These are phyloP conservation scores for Coecobrya sp. DNA, from an alignment of 2,888 invertebrate species.

Conservation along the genomic window DNA sequence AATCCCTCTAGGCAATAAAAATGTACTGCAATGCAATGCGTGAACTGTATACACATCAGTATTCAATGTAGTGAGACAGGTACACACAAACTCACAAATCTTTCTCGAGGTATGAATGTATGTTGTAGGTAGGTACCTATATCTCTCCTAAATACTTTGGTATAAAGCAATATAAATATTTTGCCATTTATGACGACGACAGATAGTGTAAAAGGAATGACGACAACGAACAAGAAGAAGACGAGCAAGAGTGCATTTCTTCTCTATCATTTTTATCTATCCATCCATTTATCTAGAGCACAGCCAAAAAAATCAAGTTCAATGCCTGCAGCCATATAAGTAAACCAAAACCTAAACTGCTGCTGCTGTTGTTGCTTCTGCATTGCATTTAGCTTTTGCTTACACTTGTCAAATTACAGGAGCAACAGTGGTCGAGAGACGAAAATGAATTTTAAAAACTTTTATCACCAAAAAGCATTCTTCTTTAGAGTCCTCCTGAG, in stretches of 20 bases:
- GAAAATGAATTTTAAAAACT: conserved; percentile 52
- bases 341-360: conserved; percentile 3
- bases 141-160: not conserved
- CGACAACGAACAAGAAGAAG: not conserved
- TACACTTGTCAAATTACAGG: not conserved
- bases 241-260: conserved; percentile 46
- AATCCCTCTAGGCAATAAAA: conserved; percentile 54
- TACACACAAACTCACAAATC: too few species aligned
- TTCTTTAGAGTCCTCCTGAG: not conserved
- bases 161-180: conserved; percentile 32
- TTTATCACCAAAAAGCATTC: conserved; percentile 47
- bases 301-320: conserved; percentile 53
- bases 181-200: conserved; percentile 52
- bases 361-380: not conserved
- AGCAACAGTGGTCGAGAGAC: not conserved
- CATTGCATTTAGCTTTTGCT: not conserved
- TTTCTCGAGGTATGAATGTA: too few species aligned
- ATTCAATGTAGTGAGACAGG: not conserved
- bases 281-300: conserved; percentile 48
- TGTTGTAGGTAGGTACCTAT: not conserved
- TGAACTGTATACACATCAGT: not conserved
- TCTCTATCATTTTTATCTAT: conserved; percentile 1
- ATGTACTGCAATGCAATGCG: not conserved
- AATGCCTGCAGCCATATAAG: conserved; percentile 55
- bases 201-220: conserved; percentile 9